phyloP scores from a whole-genome alignment of 2,797 vertebrate genomes.

The Onychomys arenicola region DNA sequence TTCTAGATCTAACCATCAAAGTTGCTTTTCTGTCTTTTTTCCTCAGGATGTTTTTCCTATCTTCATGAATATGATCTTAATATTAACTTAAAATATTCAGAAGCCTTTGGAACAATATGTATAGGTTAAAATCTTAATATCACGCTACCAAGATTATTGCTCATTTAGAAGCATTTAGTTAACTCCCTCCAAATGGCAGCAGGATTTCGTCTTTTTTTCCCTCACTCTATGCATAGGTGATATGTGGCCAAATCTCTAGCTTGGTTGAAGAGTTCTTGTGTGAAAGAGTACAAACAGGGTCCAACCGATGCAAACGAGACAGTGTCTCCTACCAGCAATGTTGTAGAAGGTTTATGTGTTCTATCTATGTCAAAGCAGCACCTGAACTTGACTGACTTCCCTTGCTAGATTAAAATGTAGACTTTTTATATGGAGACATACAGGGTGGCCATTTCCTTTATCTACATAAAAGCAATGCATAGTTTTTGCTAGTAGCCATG shows the following conservation, averaged over 20 bases:
- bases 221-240: background rate
- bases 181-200: background rate
- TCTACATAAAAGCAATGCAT: background rate
- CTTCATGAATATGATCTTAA: conserved; percentile 19
- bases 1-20: conserved; percentile 46
- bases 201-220: background rate
- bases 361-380: background rate
- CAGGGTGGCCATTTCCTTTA: background rate
- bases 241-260: background rate
- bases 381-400: background rate
- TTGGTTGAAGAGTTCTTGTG: background rate
- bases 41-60: background rate
- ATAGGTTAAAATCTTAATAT: background rate
- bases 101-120: background rate
- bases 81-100: conserved; percentile 36
- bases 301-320: background rate
- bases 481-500: background rate
- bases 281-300: no score
- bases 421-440: conserved; percentile 31
- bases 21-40: background rate
- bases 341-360: background rate
- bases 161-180: background rate
- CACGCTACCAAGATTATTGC: background rate
- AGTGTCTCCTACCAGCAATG: background rate
- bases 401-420: background rate